A percentile compares a stretch with the other conserved stretches of the same genome.
Conservation (phyloP, 2,797 vertebrate species). For the Dicrostonyx torquatus region DNA sequence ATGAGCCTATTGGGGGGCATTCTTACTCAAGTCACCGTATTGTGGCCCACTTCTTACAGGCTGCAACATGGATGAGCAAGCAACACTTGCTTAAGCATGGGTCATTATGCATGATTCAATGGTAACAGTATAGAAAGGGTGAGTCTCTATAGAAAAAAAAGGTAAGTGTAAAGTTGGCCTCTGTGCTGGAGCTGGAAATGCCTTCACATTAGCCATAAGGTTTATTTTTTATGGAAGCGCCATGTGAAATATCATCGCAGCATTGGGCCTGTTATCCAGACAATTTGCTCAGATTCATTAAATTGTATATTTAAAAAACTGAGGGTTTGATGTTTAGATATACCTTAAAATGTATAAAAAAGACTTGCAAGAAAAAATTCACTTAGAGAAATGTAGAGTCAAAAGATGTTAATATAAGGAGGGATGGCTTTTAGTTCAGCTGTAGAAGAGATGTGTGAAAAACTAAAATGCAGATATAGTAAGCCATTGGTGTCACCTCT, state of each 20-base stretch:
- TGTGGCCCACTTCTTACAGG: not conserved
- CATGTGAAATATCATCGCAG: not conserved
- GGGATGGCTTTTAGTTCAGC: not conserved
- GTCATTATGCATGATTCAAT: not conserved
- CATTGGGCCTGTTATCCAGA: not conserved
- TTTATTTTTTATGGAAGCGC: not conserved
- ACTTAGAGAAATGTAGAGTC: not conserved
- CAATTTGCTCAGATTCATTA: not conserved
- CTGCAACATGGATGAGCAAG: not conserved
- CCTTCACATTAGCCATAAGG: not conserved
- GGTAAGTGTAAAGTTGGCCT: not conserved
- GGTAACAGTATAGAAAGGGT: not conserved
- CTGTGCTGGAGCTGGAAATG: not conserved
- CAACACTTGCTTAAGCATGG: not conserved
- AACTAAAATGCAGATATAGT: not conserved
- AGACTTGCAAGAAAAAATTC: not conserved
- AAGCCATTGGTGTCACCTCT: not conserved
- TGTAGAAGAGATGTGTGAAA: not conserved
- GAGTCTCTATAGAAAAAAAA: not conserved
- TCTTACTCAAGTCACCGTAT: not conserved
- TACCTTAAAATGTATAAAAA: not conserved
- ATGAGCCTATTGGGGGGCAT: not conserved
- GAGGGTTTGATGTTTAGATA: not conserved
- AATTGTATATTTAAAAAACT: not conserved
- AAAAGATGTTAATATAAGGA: not conserved